phyloP scores from a whole-genome alignment of 1,140 invertebrate species.

The Lordiphosa stackelbergi region DNA sequence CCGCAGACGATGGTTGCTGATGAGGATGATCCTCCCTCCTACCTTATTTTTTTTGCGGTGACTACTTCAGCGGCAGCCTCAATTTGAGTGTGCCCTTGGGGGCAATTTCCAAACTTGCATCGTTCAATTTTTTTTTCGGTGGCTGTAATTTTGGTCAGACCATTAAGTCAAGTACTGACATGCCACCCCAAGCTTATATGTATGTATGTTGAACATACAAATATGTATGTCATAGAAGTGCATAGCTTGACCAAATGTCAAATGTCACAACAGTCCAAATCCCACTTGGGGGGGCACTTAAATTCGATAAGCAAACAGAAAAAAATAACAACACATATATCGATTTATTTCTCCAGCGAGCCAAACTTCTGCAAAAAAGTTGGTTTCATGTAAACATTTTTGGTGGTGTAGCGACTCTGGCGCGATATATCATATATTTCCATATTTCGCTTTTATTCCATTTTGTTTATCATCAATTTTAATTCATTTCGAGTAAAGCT shows the following conservation, averaged over 20 bases:
- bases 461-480: constrained; percentile 33
- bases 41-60: constrained; percentile 17
- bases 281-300: constrained; percentile 32
- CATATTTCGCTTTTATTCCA: constrained; percentile 23
- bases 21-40: constrained; percentile 45
- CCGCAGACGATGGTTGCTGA: constrained; percentile 23
- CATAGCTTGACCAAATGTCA: constrained; percentile 15
- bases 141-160: constrained; percentile 45
- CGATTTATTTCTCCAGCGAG: constrained; percentile 7
- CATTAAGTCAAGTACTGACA: constrained; percentile 22
- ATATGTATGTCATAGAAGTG: background rate
- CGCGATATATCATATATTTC: constrained; percentile 39
- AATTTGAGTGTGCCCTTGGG: constrained; percentile 57
- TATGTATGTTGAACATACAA: background rate
- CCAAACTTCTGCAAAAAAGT: constrained; percentile 7
- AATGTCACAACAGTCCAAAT: constrained; percentile 19
- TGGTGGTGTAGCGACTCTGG: background rate
- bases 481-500: constrained; percentile 26
- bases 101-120: constrained; percentile 29
- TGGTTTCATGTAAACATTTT: constrained; percentile 1
- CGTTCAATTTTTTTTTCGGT: constrained; percentile 36
- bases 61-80: constrained; percentile 63
- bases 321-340: constrained; percentile 2
- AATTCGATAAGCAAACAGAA: constrained; percentile 42
- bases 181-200: constrained; percentile 1